Evolutionary conservation across 2,113 vertebrate genomes (phyloP).

Genomic region (Thalassarche chlororhynchos): DNA sequence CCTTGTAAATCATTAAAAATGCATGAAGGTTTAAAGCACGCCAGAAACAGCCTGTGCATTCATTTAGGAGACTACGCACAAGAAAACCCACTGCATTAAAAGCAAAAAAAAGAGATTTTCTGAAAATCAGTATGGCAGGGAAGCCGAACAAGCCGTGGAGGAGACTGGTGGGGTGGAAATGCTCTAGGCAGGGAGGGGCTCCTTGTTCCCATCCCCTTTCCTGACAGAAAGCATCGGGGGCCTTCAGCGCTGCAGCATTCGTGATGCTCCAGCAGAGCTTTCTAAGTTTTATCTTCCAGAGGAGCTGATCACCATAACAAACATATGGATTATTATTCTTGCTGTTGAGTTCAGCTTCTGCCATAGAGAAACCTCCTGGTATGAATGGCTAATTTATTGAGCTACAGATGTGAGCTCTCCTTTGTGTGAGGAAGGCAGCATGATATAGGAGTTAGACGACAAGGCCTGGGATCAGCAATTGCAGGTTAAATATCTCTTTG

Average conservation of each 20-base stretch:
- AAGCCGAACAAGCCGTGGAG: slow-evolving; percentile 11
- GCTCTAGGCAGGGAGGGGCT: not conserved
- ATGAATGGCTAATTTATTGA: slow-evolving; percentile 11
- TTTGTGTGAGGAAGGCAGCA: not conserved
- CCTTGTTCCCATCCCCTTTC: not conserved
- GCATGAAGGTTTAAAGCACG: slow-evolving; percentile 72
- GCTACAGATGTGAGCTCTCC: slow-evolving; percentile 24
- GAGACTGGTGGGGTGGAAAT: not conserved
- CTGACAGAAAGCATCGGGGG: not conserved
- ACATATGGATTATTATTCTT: slow-evolving; percentile 46
- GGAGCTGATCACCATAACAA: slow-evolving; percentile 28
- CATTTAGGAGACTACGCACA: slow-evolving; percentile 32
- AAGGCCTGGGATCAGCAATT: not conserved
- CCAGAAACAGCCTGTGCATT: slow-evolving; percentile 68
- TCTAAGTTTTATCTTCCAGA: not conserved
- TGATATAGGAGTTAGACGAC: not conserved
- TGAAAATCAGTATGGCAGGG: not conserved
- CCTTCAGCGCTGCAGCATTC: not conserved
- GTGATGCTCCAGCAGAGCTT: not conserved
- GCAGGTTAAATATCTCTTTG: not conserved
- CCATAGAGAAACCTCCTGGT: not conserved
- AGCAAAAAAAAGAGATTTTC: not conserved
- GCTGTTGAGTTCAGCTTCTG: slow-evolving; percentile 24
- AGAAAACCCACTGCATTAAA: slow-evolving; percentile 41
- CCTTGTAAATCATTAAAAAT: slow-evolving; percentile 84